Conservation (phyloP, 1,140 invertebrate species). For the Drosophila sulfurigaster region DNA sequence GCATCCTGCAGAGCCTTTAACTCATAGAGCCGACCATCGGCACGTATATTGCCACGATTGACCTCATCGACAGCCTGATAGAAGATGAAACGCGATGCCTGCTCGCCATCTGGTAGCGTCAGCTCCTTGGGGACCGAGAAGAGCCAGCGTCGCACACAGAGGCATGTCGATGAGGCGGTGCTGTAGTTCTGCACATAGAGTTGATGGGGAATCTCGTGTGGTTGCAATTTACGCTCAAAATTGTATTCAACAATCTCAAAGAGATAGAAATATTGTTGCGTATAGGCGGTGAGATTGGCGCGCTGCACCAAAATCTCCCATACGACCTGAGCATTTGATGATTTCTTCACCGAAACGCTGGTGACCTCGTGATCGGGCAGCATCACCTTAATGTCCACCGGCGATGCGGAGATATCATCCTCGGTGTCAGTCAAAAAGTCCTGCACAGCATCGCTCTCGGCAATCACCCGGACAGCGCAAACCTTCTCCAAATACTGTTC, state of each 20-base stretch:
- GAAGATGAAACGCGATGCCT: slow-evolving; percentile 91
- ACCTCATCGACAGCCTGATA: slow-evolving; percentile 97
- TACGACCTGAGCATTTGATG: slow-evolving; percentile 95
- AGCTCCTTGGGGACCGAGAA: slow-evolving; percentile 93
- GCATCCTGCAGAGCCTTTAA: slow-evolving; percentile 97
- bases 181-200: slow-evolving; percentile 99
- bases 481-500: slow-evolving; percentile 99
- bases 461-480: slow-evolving; percentile 98
- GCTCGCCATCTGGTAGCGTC: slow-evolving; percentile 87
- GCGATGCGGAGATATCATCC: slow-evolving; percentile 93
- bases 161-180: slow-evolving; percentile 98
- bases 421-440: slow-evolving; percentile 98
- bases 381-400: slow-evolving; percentile 97
- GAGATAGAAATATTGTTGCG: slow-evolving; percentile 96
- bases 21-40: slow-evolving; percentile 96
- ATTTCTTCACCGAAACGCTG: slow-evolving; percentile 95
- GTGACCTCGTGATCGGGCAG: slow-evolving; percentile 95
- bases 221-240: slow-evolving; percentile 97
- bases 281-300: slow-evolving; percentile 92
- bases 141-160: slow-evolving; percentile 97
- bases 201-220: slow-evolving; percentile 97
- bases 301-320: slow-evolving; percentile 95
- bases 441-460: slow-evolving; percentile 98
- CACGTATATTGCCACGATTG: slow-evolving; percentile 95
- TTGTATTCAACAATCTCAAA: slow-evolving; percentile 99